Conservation (phyloP, 2,888 invertebrate species). For the Blastobasis adustella region DNA sequence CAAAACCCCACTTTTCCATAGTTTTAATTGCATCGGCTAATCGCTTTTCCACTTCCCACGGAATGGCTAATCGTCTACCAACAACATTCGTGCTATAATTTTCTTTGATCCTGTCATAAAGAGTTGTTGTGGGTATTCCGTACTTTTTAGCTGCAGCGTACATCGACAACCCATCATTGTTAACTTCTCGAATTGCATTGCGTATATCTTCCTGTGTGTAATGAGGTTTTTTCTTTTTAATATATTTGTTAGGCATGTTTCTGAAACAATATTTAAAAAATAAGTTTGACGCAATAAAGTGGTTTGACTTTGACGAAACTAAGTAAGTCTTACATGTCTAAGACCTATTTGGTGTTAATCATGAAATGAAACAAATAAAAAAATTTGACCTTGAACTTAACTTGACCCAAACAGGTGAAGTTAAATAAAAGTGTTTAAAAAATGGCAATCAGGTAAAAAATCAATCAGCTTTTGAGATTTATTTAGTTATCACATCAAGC, state of each 20-base stretch:
- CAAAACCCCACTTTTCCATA: slow-evolving; percentile 27
- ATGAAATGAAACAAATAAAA: too few species aligned
- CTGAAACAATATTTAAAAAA: neutral
- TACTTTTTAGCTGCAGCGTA: neutral
- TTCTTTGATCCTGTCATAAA: neutral
- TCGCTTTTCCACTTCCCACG: neutral
- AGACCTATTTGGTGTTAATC: too few species aligned
- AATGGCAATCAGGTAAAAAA: too few species aligned
- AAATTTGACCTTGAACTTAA: too few species aligned
- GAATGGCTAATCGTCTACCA: neutral
- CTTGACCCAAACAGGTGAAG: too few species aligned
- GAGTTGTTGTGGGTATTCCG: neutral
- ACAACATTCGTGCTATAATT: neutral
- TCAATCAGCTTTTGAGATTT: too few species aligned
- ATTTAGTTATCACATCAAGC: too few species aligned
- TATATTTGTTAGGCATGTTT: neutral
- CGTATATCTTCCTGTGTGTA: neutral
- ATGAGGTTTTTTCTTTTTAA: neutral
- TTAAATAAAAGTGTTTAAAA: too few species aligned
- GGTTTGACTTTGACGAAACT: too few species aligned
- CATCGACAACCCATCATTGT: neutral
- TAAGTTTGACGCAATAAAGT: too few species aligned
- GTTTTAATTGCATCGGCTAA: neutral
- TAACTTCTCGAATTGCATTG: neutral
- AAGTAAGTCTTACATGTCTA: too few species aligned